Base-by-base conservation (phyloP, 1,140 invertebrate genomes). In the Atta colombica region DNA sequence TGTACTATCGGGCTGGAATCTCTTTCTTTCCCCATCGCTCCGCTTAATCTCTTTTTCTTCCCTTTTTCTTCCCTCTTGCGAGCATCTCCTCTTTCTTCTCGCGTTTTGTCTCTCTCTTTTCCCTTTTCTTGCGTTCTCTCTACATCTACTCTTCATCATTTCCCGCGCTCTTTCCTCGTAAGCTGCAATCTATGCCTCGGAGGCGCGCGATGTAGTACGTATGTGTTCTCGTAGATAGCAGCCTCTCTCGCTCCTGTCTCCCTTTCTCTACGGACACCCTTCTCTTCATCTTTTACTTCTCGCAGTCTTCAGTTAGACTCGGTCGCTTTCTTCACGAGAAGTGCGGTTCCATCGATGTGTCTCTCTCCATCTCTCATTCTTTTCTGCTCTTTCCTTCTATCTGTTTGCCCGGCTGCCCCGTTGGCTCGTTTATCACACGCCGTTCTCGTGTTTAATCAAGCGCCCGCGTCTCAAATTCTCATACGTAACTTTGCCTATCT, bases 1-100 rank as follows among this genome's bases (percentile, higher is more conserved):
- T 74, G 88, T 78, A 87, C 88, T 90, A 90, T 89, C 89, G 85
- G 81, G 74, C 78, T 58, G 88, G 66, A 75, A 89, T 84, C 80
- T 82, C 68, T 63, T 61, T 74, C 55, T 82, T 63, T 72, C 80
- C 55, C 69, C 80, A 81, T 71, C 66, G 66, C n/a, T 39, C 63
- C 69, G 55, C 80, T 84, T 68, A 75, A 45, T 75, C 35, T 82
- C 68, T 82, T 82, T 82, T 61, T 81, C 75, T 55, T 14, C 49
- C 25, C 61, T 71, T 78, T 77, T 68, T 58, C 61, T 58, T 78
- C 53, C 51, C 49, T 80, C 53, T 45, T 12, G 51, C 75, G 74
- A 51, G 35, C 75, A 58, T 35, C 58, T 63, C 12, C 14, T 85
- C 60, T 65, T n/a, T 31, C 51, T 39, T 18, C 49, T 39, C 39